Evolutionary conservation across 30 jellyfish, hydroid and myxozoan species (phyloP), one percentile per base, ranked within the genome.

Genomic region (Chrysaora quinquecirrha): DNA sequence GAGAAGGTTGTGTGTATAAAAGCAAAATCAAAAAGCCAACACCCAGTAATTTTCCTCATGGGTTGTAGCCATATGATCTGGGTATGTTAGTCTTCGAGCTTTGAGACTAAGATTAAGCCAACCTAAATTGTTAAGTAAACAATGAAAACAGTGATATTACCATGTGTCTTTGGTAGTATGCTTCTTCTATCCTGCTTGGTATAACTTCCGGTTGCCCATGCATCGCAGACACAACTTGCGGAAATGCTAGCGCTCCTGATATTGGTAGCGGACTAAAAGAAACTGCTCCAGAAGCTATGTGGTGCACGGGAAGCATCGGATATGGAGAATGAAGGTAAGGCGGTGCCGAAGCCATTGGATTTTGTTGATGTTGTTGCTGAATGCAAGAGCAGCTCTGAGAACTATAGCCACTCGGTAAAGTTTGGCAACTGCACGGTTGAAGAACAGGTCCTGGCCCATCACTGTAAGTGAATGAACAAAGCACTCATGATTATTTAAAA

Each of bases 251-350:
- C 0, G 90, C 63, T 28, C 90, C 76, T 23, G 90, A 79, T 7
- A 80, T 79, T 29, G 90, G 84, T 48, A 80, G 48, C 19, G 90
- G 90, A 67, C 82, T 80, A 34, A 80, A 80, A 19, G 90, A 69
- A 2, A 66, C 90, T 20, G 83, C 83, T 64, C 83, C 76, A 31
- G 90, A 64, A 21, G 76, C 66, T 21, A 80, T 64, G 38, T 80
- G 90, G 31, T 80, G 90, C 38, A 80, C 83, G 2, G 90, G 90
- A 21, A 80, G 83, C 75, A 80, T 10, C 30, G 83, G 90, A 22
- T 66, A 80, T 23, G 69, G 90, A 30, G 76, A 63, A 35, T 80
- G 90, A 33, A 79, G 90, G 69, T 80, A 80, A 35, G 75, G 52
- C 21, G 63, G 66, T 30, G 82, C 83, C 34, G 50, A 52, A n/a